Conservation (phyloP, 1,140 invertebrate genomes). For the Drosophila yakuba region DNA sequence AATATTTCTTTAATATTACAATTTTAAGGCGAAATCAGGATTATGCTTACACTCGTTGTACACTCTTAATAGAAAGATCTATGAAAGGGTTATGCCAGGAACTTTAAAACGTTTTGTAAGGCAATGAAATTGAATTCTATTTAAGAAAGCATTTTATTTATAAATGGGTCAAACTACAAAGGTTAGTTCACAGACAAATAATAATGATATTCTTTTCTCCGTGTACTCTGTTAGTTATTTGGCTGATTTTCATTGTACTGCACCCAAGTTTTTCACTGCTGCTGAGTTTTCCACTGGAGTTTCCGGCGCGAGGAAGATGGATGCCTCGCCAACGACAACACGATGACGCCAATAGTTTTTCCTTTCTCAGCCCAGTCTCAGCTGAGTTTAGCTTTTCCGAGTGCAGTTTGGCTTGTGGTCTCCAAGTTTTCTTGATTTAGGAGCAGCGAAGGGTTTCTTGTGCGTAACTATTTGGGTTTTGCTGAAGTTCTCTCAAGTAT, state of each 20-base stretch:
- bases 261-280: conserved; percentile 58
- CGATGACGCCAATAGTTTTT: conserved; percentile 79
- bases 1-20: conserved; percentile 80
- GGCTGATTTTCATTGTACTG: conserved; percentile 14
- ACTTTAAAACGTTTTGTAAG: too few relatives aligned
- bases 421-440: conserved; percentile 36
- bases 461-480: conserved; percentile 28
- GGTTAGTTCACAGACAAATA: neutral
- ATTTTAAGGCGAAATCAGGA: conserved; percentile 52
- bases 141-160: too few relatives aligned
- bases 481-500: conserved; percentile 17
- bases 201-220: neutral
- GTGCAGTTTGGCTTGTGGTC: conserved; percentile 40
- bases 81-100: too few relatives aligned
- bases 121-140: too few relatives aligned
- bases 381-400: conserved; percentile 16
- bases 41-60: conserved; percentile 20
- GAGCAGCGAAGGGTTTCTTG: conserved; percentile 16
- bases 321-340: conserved; percentile 83
- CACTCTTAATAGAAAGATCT: conserved; percentile 3
- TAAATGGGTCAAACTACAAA: too few relatives aligned
- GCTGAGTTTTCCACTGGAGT: conserved; percentile 70
- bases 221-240: conserved; percentile 2
- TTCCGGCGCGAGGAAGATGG: conserved; percentile 83
- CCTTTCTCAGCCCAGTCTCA: conserved; percentile 18